Base-by-base conservation (phyloP, 2,797 vertebrate genomes). In the Helostoma temminkii region DNA sequence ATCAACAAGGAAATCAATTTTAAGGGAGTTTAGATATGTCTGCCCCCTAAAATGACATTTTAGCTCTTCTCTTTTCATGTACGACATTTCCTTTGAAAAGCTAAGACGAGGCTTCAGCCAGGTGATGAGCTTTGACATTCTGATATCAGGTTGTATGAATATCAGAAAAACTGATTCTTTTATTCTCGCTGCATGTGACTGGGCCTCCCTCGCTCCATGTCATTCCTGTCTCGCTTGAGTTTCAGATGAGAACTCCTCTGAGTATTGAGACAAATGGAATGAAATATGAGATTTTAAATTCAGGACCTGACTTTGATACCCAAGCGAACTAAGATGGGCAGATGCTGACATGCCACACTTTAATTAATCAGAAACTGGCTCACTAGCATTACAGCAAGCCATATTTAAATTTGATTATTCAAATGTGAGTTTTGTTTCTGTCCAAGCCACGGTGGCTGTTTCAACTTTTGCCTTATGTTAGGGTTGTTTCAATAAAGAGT, bases 61-160 rank as follows among this genome's bases (percentile, higher is more conserved):
- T 78, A 57, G 65, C 80, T 80, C 61, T 67, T 76, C 71, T 59
- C 45, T 26, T 88, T 89, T 86, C 76, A 82, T 84, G 68, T 74
- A 54, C 82, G 83, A 78, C 84, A 85, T 59, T 71, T 55, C 73
- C 80, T 76, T 82, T 76, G 66, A 71, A 76, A 59, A 70, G 62
- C 60, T 64, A 72, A 75, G 76, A 76, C 71, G 71, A 76, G 67
- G 47, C 76, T 56, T 80, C 79, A 81, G 46, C 67, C 72, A 66
- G 75, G 66, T 65, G 87, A 87, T 45, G 64, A 62, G 71, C 83
- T 90, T 87, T 89, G 77, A 87, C 88, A 77, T 83, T 74, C 57
- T 71, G 74, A 78, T 83, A 66, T 69, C 50, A 58, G 41, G 30
- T 54, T 41, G 62, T 71, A 50, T 78, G 61, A 78, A 64, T 72